Evolutionary conservation across 2,797 vertebrate species (phyloP), one percentile per base, ranked within the genome.

Genomic region (Cygnus olor): DNA sequence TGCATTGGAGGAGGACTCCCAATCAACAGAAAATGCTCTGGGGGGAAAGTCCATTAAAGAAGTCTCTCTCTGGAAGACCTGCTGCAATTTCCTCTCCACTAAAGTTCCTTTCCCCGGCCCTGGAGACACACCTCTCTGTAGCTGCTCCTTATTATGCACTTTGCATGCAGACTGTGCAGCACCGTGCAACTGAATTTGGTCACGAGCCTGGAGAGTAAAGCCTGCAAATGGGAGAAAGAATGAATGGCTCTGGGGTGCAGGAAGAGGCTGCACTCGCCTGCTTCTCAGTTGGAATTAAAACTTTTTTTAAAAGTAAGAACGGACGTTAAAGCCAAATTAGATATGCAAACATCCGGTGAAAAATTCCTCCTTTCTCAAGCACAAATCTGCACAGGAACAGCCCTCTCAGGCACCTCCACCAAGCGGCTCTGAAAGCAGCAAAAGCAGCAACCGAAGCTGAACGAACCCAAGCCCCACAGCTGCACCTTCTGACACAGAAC

Each of bases 171-270:
- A 36, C 69, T 0, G 4, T 3, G 40, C 38, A 45, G 38, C 63
- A 28, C 51, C 21, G 3, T 3, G 61, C 38, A 30, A 19, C 2
- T 1, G 58, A 34, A 57, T 7, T 7, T n/a, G 56, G 54, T 20
- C 70, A 28, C 0, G 1, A 28, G 20, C 36, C 45, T 12, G 54
- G 79, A 32, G 32, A 54, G 57, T 25, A 38, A 8, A 9, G 16
- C 14, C 74, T 83, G 64, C 10, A 16, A 28, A 16, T 1, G 25
- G 64, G 56, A 78, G 36, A 4, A 68, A 25, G n/a, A 76, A 49
- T 0, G 6, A 76, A 49, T 0, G 6, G 60, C 28, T 77, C n/a
- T 10, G 14, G 49, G 42, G 3, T 40, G n/a, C 25, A 20, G 6
- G 1, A 80, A 30, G 65, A 80, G 21, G 56, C 9, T 57, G 69